Evolutionary conservation across 2,113 vertebrate genomes (phyloP).

Genomic region (Reinhardtius hippoglossoides): DNA sequence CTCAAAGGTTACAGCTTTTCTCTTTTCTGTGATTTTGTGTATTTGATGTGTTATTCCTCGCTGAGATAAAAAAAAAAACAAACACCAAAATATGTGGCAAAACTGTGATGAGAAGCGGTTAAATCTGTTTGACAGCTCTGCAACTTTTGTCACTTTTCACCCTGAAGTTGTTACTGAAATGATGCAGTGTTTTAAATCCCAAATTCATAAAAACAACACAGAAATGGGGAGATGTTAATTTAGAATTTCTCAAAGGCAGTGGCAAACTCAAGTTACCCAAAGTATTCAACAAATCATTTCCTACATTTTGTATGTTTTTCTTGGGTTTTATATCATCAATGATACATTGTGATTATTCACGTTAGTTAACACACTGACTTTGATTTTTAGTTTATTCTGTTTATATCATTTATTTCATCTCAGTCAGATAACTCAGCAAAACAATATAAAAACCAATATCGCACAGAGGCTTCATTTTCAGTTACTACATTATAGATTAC

Average conservation of each 20-base stretch:
- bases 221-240: constrained; percentile 6
- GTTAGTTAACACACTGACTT: background rate
- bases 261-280: background rate
- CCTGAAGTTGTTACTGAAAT: constrained; percentile 45
- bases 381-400: background rate
- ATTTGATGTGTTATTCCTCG: constrained; percentile 75
- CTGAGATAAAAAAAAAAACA: constrained; percentile 51
- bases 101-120: constrained; percentile 66
- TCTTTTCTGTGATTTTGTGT: constrained; percentile 77
- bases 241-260: constrained; percentile 7
- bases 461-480: background rate
- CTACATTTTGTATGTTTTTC: background rate
- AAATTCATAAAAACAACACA: background rate
- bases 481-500: background rate
- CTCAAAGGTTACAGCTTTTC: constrained; percentile 80
- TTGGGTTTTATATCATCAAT: background rate
- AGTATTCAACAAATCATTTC: background rate
- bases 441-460: background rate
- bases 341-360: background rate
- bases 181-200: constrained; percentile 22
- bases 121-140: constrained; percentile 63
- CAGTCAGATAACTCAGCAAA: background rate
- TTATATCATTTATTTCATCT: background rate
- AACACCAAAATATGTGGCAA: constrained; percentile 61
- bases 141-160: constrained; percentile 42